These are phyloP conservation scores for Sminthopsis crassicaudata DNA, from an alignment of 2,113 vertebrate genomes.

Conservation along the genomic window DNA sequence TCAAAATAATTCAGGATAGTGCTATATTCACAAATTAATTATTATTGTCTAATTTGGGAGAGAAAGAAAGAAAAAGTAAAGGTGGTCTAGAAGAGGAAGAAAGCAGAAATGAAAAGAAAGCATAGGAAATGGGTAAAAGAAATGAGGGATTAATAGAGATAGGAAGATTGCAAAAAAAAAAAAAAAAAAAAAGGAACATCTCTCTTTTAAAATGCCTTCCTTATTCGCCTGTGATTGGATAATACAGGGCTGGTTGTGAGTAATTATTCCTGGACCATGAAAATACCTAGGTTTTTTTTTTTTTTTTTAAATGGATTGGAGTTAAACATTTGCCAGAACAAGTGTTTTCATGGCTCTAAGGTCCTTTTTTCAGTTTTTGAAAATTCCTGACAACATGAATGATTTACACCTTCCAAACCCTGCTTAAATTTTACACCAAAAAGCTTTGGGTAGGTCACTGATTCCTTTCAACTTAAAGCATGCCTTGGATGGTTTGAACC, in stretches of 20 bases:
- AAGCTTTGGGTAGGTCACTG: not conserved
- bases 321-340: not conserved
- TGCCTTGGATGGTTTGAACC: not conserved
- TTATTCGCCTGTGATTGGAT: not conserved
- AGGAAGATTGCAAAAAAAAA: not conserved
- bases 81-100: not conserved
- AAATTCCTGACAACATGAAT: not conserved
- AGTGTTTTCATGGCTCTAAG: rapidly evolving
- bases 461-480: not conserved
- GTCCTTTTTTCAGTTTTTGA: not conserved
- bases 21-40: not conserved
- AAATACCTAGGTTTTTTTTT: not conserved
- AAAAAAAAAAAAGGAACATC: not conserved
- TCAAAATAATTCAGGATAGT: not conserved
- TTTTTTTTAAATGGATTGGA: not conserved
- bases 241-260: not conserved
- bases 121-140: not conserved
- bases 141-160: not conserved
- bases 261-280: not conserved
- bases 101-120: not conserved
- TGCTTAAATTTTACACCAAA: rapidly evolving
- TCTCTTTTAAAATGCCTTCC: slow-evolving; percentile 5
- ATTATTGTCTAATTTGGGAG: not conserved
- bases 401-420: too few species aligned
- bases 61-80: slow-evolving; percentile 2